phyloP scores from a whole-genome alignment of 2,888 invertebrate genomes.

The Priocnemis perturbator region DNA sequence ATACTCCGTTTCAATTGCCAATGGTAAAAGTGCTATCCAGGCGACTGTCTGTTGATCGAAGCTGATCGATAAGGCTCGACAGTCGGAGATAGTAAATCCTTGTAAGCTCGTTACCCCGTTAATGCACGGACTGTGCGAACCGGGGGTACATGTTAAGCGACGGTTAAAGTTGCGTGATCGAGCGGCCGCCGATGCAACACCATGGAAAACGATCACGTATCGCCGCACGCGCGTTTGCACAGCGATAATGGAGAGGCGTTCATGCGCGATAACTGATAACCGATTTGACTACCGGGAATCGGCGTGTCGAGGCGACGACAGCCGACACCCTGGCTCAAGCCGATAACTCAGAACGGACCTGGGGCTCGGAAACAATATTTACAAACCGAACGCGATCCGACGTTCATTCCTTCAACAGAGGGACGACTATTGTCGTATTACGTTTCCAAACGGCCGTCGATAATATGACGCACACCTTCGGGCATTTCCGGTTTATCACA shows the following conservation, averaged over 20 bases:
- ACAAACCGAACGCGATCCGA: constrained; percentile 17
- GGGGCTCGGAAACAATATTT: constrained; percentile 32
- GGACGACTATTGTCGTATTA: too few relatives aligned
- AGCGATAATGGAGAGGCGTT: constrained; percentile 48
- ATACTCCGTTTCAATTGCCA: too few relatives aligned
- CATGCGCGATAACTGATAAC: constrained; percentile 46
- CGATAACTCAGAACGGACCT: constrained; percentile 47
- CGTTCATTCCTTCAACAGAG: too few relatives aligned
- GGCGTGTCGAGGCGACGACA: constrained; percentile 35
- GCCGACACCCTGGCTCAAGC: constrained; percentile 39
- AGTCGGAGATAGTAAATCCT: too few relatives aligned
- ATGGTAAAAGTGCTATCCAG: too few relatives aligned
- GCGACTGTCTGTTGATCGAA: too few relatives aligned
- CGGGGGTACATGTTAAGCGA: constrained; percentile 1
- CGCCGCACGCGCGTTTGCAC: constrained; percentile 46
- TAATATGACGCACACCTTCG: too few relatives aligned
- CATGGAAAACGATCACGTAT: constrained; percentile 44
- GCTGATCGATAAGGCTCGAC: too few relatives aligned
- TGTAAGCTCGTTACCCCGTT: too few relatives aligned
- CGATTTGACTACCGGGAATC: constrained; percentile 50
- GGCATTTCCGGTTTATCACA: too few relatives aligned
- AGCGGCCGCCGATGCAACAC: constrained; percentile 32
- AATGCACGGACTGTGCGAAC: too few relatives aligned
- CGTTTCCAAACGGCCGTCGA: too few relatives aligned
- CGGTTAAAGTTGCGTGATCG: constrained; percentile 14